Evolutionary conservation across 2,797 vertebrate genomes (phyloP), one percentile per base, ranked within the genome.

Genomic region (Anguilla obscura): DNA sequence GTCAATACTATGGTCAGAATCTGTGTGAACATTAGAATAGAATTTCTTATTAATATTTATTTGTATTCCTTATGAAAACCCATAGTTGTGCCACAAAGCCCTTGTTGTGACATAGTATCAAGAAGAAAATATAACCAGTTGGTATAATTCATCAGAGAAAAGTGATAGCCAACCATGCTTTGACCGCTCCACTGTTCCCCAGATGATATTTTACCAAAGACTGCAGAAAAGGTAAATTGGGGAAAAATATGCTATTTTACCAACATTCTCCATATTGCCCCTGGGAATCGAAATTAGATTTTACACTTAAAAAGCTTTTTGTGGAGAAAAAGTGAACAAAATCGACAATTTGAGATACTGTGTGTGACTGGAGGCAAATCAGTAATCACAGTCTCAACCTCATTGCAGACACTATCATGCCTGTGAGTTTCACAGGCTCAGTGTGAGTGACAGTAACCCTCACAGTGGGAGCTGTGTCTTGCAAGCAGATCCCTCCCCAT

Each of bases 211-310:
- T 93, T 93, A 94, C 95, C 95, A 94, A 87, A 92, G 91, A 90
- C 92, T 93, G 90, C 89, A 92, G 93, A 95, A 93, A 94, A 91
- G 91, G 91, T 95, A 94, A 94, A 91, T 94, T 93, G 93, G 92
- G 87, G 87, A 88, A 91, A 94, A 93, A 94, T 94, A 96, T 96
- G 95, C 92, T 96, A 95, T 97, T 96, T 96, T 94, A 91, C 94
- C 92, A 94, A 27, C 95, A 96, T 97, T 97, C 96, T 96, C 94
- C 94, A 94, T 95, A 93, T 93, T 92, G 94, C 94, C 95, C 93
- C 91, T 93, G 92, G 95, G 96, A 96, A 96, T 96, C 95, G 94
- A 96, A 97, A 96, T 97, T 96, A 97, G 40, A 45, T 45, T 45
- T 45, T 45, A 45, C 40, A 96, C 97, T 97, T 96, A 94, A 94